Evolutionary conservation across 2,113 vertebrate genomes (phyloP).

Genomic region (Limanda limanda): DNA sequence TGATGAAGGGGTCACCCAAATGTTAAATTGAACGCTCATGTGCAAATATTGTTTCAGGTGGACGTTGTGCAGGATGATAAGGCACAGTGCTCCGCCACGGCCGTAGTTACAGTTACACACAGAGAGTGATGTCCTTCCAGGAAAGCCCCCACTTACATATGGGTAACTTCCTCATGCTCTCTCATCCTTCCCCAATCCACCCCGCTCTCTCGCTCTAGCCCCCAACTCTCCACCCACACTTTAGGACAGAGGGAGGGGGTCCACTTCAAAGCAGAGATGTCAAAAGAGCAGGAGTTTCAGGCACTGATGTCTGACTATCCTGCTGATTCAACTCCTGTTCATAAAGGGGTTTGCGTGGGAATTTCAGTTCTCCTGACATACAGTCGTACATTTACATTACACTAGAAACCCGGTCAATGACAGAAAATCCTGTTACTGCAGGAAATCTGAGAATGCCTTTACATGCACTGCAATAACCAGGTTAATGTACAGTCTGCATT

Average conservation of each 20-base stretch:
- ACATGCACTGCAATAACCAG: slow-evolving; percentile 36
- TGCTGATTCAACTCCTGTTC: slow-evolving; percentile 74
- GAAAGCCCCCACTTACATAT: slow-evolving; percentile 81
- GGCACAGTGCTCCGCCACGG: slow-evolving; percentile 72
- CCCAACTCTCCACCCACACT: slow-evolving; percentile 69
- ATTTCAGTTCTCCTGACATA: slow-evolving; percentile 52
- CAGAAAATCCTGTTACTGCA: slow-evolving; percentile 45
- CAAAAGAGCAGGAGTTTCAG: slow-evolving; percentile 72
- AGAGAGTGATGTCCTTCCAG: slow-evolving; percentile 81
- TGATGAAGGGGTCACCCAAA: slow-evolving; percentile 82
- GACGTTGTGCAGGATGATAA: slow-evolving; percentile 81
- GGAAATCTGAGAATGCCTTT: slow-evolving; percentile 30
- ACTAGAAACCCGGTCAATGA: slow-evolving; percentile 33
- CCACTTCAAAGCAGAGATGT: slow-evolving; percentile 78
- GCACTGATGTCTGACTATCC: slow-evolving; percentile 69
- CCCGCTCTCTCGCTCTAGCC: slow-evolving; percentile 55
- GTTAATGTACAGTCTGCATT: slow-evolving; percentile 42
- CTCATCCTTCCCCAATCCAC: slow-evolving; percentile 64
- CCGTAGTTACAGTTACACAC: slow-evolving; percentile 77
- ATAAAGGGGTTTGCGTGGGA: slow-evolving; percentile 58
- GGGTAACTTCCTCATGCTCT: slow-evolving; percentile 78
- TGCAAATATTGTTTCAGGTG: slow-evolving; percentile 88
- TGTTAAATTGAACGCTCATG: slow-evolving; percentile 85
- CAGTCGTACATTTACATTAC: slow-evolving; percentile 39
- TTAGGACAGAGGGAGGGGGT: slow-evolving; percentile 71